These are phyloP conservation scores for Montipora capricornis DNA, from an alignment of 64 coral and sea anemone genomes.

Conservation along the genomic window DNA sequence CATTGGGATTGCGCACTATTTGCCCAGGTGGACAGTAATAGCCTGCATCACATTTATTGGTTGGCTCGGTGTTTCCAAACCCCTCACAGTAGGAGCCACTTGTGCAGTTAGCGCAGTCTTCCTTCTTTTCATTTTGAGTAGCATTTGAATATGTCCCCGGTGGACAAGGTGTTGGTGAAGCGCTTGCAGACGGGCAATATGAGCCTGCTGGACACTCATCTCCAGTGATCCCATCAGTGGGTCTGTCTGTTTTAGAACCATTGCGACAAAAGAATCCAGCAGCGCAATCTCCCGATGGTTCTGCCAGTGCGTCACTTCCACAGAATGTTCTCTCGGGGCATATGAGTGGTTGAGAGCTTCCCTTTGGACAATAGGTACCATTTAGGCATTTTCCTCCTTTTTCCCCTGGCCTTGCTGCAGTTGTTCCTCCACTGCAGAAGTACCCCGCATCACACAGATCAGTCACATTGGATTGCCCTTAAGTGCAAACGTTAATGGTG, in stretches of 20 bases:
- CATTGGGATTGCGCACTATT: conserved; percentile 66
- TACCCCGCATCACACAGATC: conserved; percentile 83
- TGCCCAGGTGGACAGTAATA: conserved; percentile 94
- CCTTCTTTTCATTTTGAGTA: conserved; percentile 71
- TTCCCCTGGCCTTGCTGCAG: conserved; percentile 51
- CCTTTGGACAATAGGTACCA: conserved; percentile 85
- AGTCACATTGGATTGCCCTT: conserved; percentile 79
- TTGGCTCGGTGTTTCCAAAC: conserved; percentile 71
- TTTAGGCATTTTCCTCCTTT: conserved; percentile 85
- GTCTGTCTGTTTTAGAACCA: conserved; percentile 65
- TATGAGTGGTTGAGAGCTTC: conserved; percentile 66
- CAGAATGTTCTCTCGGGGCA: conserved; percentile 80
- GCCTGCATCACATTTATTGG: conserved; percentile 78
- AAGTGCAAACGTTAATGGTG: neutral
- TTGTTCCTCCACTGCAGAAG: conserved; percentile 88
- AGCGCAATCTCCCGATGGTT: conserved; percentile 77
- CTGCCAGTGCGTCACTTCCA: conserved; percentile 39
- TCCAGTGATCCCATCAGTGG: conserved; percentile 79
- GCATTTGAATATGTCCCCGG: conserved; percentile 90
- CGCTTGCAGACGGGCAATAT: conserved; percentile 78
- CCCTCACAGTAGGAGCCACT: conserved; percentile 85
- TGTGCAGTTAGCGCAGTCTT: conserved; percentile 80
- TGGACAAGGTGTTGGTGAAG: conserved; percentile 73
- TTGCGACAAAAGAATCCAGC: conserved; percentile 87
- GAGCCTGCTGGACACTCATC: conserved; percentile 86